These are phyloP conservation scores for Tachysurus fulvidraco DNA, from an alignment of 2,113 vertebrate genomes.

Conservation along the genomic window DNA sequence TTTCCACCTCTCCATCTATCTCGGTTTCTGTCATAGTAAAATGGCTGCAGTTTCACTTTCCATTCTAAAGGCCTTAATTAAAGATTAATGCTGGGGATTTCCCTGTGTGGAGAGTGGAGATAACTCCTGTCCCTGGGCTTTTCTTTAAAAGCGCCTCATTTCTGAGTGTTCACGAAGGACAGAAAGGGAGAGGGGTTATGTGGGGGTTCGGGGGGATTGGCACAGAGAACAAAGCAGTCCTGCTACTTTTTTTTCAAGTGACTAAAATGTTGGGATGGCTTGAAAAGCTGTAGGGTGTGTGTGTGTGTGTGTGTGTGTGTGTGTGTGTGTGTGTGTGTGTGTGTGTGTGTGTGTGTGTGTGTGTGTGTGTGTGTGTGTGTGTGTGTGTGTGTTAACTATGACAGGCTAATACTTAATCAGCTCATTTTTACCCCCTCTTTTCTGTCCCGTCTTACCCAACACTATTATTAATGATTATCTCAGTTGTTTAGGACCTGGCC, in stretches of 20 bases:
- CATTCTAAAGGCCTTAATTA: slow-evolving; percentile 71
- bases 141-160: slow-evolving; percentile 58
- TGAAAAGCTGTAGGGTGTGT: not conserved
- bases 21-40: slow-evolving; percentile 55
- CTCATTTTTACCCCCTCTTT: slow-evolving; percentile 35
- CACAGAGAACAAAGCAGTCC: slow-evolving; percentile 46
- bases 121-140: slow-evolving; percentile 65
- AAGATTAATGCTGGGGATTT: slow-evolving; percentile 71
- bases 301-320: not conserved
- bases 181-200: not conserved
- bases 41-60: slow-evolving; percentile 55
- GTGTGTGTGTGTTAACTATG: slow-evolving; percentile 62
- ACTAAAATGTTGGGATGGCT: slow-evolving; percentile 3
- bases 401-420: slow-evolving; percentile 62
- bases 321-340: slow-evolving; percentile 42
- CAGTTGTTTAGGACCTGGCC: slow-evolving; percentile 48
- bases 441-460: slow-evolving; percentile 38
- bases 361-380: not conserved
- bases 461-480: slow-evolving; percentile 50
- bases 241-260: slow-evolving; percentile 33
- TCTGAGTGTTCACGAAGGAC: slow-evolving; percentile 21
- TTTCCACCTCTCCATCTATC: slow-evolving; percentile 24
- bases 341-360: not conserved
- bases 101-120: slow-evolving; percentile 61
- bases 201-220: not conserved